Conservation (phyloP, 2,797 vertebrate genomes). For the Prionace glauca region DNA sequence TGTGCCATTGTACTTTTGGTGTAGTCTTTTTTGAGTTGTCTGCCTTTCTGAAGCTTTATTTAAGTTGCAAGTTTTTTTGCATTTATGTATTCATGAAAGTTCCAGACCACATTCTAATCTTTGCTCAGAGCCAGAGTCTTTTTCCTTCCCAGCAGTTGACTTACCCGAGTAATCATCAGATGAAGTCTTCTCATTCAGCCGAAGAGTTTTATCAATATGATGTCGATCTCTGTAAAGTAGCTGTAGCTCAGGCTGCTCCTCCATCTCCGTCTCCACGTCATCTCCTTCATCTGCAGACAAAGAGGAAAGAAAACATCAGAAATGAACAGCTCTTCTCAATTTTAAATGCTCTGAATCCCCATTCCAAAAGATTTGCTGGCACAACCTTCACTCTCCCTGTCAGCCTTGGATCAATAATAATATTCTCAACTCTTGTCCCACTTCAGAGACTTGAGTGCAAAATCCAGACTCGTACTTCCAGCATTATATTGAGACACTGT, state of each 20-base stretch:
- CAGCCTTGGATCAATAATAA: neutral
- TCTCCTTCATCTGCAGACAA: slow-evolving; percentile 77
- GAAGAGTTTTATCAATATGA: slow-evolving; percentile 89
- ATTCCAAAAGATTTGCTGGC: neutral
- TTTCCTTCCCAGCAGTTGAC: slow-evolving; percentile 10
- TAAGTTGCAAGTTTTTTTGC: neutral
- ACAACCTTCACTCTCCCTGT: neutral
- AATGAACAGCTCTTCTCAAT: neutral
- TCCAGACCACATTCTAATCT: neutral
- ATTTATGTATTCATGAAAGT: neutral
- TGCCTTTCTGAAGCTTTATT: neutral
- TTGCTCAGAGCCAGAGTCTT: neutral
- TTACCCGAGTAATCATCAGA: slow-evolving; percentile 81
- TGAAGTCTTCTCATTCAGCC: slow-evolving; percentile 77
- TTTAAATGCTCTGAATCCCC: neutral
- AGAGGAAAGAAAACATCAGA: slow-evolving; percentile 44
- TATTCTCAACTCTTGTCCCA: neutral
- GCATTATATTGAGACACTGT: neutral
- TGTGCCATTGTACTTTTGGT: neutral
- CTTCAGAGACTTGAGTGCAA: neutral
- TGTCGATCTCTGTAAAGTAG: slow-evolving; percentile 68
- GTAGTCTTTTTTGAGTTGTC: neutral
- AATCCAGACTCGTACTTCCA: neutral
- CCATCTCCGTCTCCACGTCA: slow-evolving; percentile 56
- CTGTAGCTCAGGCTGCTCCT: slow-evolving; percentile 40